Percentiles rank a stretch among this genome's conserved stretches.
Evolutionary conservation across 1,140 invertebrate species (phyloP).

Genomic region (Cheumatopsyche charites): DNA sequence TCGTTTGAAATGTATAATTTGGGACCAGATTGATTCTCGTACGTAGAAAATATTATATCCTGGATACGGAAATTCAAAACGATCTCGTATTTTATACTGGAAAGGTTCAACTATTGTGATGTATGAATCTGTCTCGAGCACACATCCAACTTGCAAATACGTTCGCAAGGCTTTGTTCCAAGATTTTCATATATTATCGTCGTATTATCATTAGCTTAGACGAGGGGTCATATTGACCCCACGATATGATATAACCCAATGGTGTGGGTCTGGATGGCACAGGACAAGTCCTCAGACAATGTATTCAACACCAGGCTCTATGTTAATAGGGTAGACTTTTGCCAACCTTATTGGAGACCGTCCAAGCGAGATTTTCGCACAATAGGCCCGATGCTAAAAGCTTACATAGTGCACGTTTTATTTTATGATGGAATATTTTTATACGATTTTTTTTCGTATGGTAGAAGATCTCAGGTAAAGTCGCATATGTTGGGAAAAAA

Average conservation of each 20-base stretch:
- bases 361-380: constrained; percentile 42
- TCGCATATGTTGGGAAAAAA: neutral
- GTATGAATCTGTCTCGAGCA: constrained; percentile 15
- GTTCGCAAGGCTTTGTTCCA: constrained; percentile 11
- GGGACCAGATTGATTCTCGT: constrained; percentile 24
- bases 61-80: constrained; percentile 32
- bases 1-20: neutral
- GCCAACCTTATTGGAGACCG: constrained; percentile 42
- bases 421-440: constrained; percentile 10
- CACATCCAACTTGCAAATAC: constrained; percentile 1
- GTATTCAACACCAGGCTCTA: constrained; percentile 20
- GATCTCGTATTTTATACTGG: no score
- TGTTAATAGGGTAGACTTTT: constrained; percentile 40
- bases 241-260: neutral
- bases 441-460: neutral
- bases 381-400: constrained; percentile 34
- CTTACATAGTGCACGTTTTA: neutral
- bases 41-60: no score
- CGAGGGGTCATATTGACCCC: constrained; percentile 19
- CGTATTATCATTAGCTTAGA: constrained; percentile 26
- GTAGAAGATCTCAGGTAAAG: constrained; percentile 3
- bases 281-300: constrained; percentile 10
- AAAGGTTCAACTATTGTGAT: neutral
- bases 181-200: constrained; percentile 18
- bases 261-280: neutral